Conservation (phyloP, 2,797 vertebrate species). For the Alca torda region DNA sequence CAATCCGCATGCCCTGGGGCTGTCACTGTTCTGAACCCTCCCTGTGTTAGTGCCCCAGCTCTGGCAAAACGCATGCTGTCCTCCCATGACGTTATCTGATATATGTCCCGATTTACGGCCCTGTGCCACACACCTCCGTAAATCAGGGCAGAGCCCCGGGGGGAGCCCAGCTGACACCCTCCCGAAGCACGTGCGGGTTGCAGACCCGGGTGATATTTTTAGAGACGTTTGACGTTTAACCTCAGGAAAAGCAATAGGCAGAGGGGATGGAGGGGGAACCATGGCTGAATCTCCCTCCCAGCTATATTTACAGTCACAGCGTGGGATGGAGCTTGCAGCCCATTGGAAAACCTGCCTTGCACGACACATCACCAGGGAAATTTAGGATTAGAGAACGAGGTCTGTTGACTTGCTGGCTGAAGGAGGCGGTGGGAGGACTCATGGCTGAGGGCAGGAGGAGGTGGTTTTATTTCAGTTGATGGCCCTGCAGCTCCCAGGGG, state of each 20-base stretch:
- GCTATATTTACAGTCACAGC: constrained; percentile 3
- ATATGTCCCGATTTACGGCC: not conserved
- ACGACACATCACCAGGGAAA: not conserved
- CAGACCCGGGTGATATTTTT: constrained; percentile 40
- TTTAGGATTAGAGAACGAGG: not conserved
- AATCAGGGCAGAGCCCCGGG: constrained; percentile 17
- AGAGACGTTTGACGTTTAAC: constrained; percentile 45
- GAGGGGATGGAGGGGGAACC: not conserved
- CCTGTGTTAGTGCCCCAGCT: not conserved
- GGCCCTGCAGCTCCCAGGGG: not conserved
- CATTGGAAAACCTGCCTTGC: not conserved
- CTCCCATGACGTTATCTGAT: constrained; percentile 34
- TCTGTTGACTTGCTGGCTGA: not conserved
- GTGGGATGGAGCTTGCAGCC: not conserved
- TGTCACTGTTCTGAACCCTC: not conserved
- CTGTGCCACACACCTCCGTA: not conserved
- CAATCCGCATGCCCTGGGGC: not conserved
- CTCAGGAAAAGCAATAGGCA: constrained; percentile 1
- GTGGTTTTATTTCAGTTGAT: not conserved
- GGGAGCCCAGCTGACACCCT: not conserved
- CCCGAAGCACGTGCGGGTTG: not conserved
- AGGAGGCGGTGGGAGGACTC: not conserved
- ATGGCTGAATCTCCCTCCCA: not conserved
- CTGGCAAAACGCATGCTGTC: not conserved
- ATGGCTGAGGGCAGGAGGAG: not conserved